phyloP scores from a whole-genome alignment of 2,797 vertebrate species.

The Ciconia nigra region DNA sequence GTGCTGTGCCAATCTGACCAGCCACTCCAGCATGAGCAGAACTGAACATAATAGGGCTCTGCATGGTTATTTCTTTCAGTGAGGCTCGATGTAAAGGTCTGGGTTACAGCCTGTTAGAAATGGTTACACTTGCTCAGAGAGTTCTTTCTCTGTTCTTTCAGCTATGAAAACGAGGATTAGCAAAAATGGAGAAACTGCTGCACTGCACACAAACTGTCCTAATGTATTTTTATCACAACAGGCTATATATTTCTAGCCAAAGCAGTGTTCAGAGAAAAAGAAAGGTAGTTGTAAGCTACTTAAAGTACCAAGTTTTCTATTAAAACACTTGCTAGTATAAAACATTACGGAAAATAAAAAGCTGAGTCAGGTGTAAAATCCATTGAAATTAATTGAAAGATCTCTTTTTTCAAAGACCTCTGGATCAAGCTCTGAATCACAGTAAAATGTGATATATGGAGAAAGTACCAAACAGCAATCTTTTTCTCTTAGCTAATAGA shows the following conservation, averaged over 20 bases:
- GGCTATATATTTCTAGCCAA: neutral
- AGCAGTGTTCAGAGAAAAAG: neutral
- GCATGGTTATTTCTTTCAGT: neutral
- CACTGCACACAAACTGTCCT: neutral
- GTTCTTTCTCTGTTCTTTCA: neutral
- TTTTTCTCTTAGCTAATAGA: neutral
- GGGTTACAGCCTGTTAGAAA: neutral
- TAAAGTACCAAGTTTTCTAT: neutral
- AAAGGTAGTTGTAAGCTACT: neutral
- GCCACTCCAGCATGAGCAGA: neutral
- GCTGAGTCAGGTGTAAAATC: neutral
- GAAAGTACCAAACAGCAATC: neutral
- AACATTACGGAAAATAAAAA: neutral
- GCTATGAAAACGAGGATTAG: neutral
- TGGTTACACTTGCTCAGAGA: neutral
- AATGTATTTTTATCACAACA: neutral
- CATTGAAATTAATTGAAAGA: neutral
- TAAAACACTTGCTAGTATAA: neutral
- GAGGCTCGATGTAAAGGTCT: neutral
- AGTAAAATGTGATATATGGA: neutral
- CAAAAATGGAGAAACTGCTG: neutral
- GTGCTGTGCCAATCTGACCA: neutral
- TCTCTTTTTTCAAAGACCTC: neutral
- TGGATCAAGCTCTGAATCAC: neutral
- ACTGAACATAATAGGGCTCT: neutral